Percentiles rank a stretch among this genome's conserved stretches.
Evolutionary conservation across 2,797 vertebrate species (phyloP).

Genomic region (Girardinus metallicus): DNA sequence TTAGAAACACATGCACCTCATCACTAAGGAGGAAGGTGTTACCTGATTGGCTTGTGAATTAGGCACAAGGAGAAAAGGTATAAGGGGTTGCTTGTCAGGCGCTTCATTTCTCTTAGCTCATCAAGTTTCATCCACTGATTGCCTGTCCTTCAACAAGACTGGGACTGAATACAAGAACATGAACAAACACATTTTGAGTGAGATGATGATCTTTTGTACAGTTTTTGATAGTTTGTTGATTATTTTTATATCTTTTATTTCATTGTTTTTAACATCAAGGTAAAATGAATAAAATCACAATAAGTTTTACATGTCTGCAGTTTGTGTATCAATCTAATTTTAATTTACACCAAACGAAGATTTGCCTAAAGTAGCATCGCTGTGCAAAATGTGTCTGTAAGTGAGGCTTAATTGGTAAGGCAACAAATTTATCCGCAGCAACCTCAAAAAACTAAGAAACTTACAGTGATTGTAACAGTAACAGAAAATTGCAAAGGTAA

Average conservation of each 20-base stretch:
- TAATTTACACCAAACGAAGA: not conserved
- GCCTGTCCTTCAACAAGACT: not conserved
- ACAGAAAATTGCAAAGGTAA: not conserved
- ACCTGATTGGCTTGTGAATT: slow-evolving; percentile 1
- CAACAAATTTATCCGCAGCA: not conserved
- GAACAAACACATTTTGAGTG: not conserved
- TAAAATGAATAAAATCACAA: not conserved
- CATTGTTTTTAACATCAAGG: not conserved
- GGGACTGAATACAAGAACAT: not conserved
- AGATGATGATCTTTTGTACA: not conserved
- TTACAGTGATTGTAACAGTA: not conserved
- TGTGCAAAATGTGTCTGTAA: no score
- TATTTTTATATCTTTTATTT: not conserved
- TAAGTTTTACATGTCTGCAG: not conserved
- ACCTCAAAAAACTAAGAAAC: not conserved
- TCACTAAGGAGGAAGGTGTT: not conserved
- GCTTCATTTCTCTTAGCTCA: slow-evolving; percentile 2
- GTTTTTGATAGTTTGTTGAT: not conserved
- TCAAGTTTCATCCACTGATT: slow-evolving; percentile 4
- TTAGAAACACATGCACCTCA: not conserved
- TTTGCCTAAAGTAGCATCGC: no score
- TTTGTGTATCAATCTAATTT: not conserved
- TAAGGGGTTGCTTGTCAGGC: not conserved
- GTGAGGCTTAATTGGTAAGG: not conserved
- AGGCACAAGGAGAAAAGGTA: slow-evolving; percentile 6